Percentiles rank a stretch among this genome's conserved stretches.
Evolutionary conservation across 2,797 vertebrate species (phyloP).

Genomic region (Morelia viridis): DNA sequence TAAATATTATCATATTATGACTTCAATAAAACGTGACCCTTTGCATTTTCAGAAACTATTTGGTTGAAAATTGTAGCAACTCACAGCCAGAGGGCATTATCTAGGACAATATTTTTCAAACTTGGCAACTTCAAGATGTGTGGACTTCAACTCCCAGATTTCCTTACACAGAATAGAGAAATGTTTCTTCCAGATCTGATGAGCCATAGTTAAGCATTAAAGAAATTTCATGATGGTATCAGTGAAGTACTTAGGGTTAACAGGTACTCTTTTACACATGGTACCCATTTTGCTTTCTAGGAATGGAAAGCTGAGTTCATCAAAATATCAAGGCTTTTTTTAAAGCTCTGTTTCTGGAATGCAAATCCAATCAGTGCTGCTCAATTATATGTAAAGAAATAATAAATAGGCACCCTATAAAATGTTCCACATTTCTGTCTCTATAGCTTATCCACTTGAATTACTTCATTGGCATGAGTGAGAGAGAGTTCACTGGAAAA

Average conservation of each 20-base stretch:
- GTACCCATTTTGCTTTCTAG: constrained; percentile 54
- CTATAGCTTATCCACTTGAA: background rate
- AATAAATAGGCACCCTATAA: background rate
- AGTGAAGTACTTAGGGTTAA: constrained; percentile 58
- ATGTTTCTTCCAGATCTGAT: constrained; percentile 44
- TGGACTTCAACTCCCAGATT: constrained; percentile 60
- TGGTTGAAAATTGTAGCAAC: constrained; percentile 51
- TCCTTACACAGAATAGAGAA: constrained; percentile 65
- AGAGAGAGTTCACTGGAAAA: background rate
- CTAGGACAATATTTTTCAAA: constrained; percentile 23
- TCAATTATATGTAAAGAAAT: background rate
- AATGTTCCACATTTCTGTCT: background rate
- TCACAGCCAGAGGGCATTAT: constrained; percentile 62
- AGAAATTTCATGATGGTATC: constrained; percentile 50
- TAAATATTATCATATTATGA: constrained; percentile 44
- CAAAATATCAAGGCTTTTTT: constrained; percentile 5
- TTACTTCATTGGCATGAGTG: background rate
- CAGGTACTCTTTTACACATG: constrained; percentile 37
- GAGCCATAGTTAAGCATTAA: constrained; percentile 56
- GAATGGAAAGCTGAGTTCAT: background rate
- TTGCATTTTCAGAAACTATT: constrained; percentile 52
- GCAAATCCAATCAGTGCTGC: background rate
- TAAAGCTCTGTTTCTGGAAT: constrained; percentile 16
- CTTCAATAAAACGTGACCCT: constrained; percentile 49
- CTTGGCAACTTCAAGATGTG: background rate